Evolutionary conservation across 1,140 invertebrate genomes (phyloP), one percentile per base, ranked within the genome.

Genomic region (Holotrichia oblita): DNA sequence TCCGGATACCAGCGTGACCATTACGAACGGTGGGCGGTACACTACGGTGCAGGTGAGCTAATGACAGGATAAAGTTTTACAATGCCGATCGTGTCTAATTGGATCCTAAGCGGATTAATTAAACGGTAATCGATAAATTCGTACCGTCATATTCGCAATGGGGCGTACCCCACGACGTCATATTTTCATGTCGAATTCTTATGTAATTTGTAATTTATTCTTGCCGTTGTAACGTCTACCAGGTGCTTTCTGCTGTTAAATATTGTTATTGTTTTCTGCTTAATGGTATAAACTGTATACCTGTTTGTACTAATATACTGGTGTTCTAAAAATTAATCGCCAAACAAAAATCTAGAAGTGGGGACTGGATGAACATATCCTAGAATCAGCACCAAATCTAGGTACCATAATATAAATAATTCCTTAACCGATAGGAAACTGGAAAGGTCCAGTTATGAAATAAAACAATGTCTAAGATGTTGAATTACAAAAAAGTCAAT

Each of bases 51-150:
- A 69, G 61, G 61, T 69, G 61, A 69, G 27, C 61, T 69, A 69
- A 69, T 69, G 61, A 69, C 61, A 69, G 61, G 61, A 69, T 69
- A 69, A 69, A 69, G 20, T 69, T 69, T 69, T 69, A 69, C 22
- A 69, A 69, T 69, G 61, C 61, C 61, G 61, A 69, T 69, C 61
- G 61, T 69, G 61, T 69, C 61, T 69, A 69, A 69, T 69, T 69
- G 61, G 61, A 69, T 20, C 61, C 61, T 69, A 69, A 69, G 17
- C 20, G 22, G 61, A 69, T 69, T 69, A 69, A 69, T 69, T 69
- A 69, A 69, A 69, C 61, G 22, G 61, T 69, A 69, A 69, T 69
- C 61, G 61, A 69, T 69, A 69, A 69, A 69, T 69, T 69, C 61
- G 24, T 69, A 69, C 22, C 61, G 61, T 69, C 61, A 34, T 34